Conservation (phyloP, 2,888 invertebrate species). For the Pseudanteris insignis region DNA sequence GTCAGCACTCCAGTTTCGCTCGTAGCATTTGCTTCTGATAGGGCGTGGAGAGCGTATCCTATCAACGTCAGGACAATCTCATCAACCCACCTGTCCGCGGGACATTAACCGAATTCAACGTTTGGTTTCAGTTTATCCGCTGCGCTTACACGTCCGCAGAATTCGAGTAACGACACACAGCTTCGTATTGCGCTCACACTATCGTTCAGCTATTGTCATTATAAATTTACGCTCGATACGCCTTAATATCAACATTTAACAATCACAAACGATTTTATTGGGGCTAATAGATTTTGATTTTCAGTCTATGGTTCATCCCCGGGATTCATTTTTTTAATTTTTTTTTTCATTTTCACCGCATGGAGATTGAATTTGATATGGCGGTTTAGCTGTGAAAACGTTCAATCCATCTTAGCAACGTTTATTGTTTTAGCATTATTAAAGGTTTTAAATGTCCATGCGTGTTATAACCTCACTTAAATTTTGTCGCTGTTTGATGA, state of each 20-base stretch:
- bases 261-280: conserved; percentile 21
- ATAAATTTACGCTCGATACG: conserved; percentile 35
- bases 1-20: conserved; percentile 42
- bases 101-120: conserved; percentile 60
- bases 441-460: no score
- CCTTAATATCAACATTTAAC: conserved; percentile 39
- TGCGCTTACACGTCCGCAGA: conserved; percentile 42
- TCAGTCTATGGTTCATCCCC: not conserved
- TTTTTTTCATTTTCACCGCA: not conserved
- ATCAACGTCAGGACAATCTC: conserved; percentile 63
- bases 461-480: no score
- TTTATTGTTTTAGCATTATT: no score
- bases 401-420: no score
- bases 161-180: conserved; percentile 34
- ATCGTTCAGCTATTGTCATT: conserved; percentile 39
- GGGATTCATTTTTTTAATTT: conserved; percentile 7
- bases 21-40: conserved; percentile 48
- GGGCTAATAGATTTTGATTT: conserved; percentile 16
- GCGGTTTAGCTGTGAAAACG: no score
- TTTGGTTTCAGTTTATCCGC: conserved; percentile 52
- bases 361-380: not conserved
- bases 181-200: conserved; percentile 17
- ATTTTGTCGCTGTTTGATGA: no score
- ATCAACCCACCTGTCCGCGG: conserved; percentile 59
- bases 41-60: conserved; percentile 49